Evolutionary conservation across 2,113 vertebrate genomes (phyloP), one percentile per base, ranked within the genome.

Genomic region (Dascyllus trimaculatus): DNA sequence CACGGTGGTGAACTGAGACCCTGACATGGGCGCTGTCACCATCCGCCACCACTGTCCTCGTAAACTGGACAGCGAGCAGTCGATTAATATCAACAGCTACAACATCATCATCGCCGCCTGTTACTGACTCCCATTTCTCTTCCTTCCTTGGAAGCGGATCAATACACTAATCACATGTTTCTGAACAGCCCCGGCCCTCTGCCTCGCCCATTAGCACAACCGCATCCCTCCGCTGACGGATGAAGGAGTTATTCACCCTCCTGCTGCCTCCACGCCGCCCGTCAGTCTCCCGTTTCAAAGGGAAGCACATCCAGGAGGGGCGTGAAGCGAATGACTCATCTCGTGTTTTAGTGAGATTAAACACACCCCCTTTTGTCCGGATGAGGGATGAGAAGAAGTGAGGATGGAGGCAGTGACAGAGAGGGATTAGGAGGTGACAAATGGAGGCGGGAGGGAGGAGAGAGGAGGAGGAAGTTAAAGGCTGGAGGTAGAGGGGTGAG

Each of bases 91-190:
- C 52, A 15, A n/a, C n/a, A 48, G 40, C 29, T 57, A 25, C 45
- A 75, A 57, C 61, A 24, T 48, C 21, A 54, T 54, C 10, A 69
- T 32, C 67, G 43, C 17, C 53, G n/a, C 46, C 13, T 46, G 25
- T 61, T 26, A 67, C 35, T 52, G 66, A 67, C 63, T 72, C 25
- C 4, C 25, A 32, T 68, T 60, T 60, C 35, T 57, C 56, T 69
- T 46, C 56, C 64, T 15, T 45, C 25, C 17, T 14, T 77, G 40
- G 29, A 69, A 62, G 35, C 38, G 46, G 38, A 67, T 70, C 60
- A 66, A 49, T 51, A 58, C 19, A 35, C 46, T 56, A 43, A 71
- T 64, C 38, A 25, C 71, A 75, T 53, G 3, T 46, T 64, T 64
- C 11, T 45, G 18, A 75, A 52, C 58, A 45, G 21, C 53, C 64